Conservation (phyloP, 2,888 invertebrate genomes). For the Tineola bisselliella region DNA sequence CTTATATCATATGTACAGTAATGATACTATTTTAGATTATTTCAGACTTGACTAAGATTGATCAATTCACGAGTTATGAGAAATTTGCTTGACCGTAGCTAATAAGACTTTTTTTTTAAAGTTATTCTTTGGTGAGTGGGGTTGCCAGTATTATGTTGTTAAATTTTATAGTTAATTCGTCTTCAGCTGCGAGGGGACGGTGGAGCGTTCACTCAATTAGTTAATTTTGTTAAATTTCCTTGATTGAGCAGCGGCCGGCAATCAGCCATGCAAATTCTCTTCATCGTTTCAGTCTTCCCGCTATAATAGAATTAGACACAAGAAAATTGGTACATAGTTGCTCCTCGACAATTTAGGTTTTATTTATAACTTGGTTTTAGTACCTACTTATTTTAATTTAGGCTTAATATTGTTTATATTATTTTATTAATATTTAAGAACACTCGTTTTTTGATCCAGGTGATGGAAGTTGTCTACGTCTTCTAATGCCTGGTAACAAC, state of each 20-base stretch:
- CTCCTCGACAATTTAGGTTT: background rate
- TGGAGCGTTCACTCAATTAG: constrained; percentile 62
- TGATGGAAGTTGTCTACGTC: no score
- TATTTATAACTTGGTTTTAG: background rate
- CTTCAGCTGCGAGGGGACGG: constrained; percentile 22
- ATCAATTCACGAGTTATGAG: no score
- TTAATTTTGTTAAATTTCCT: constrained; percentile 67
- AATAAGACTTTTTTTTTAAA: no score
- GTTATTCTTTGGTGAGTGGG: background rate
- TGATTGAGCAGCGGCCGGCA: constrained; percentile 66
- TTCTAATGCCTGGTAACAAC: no score
- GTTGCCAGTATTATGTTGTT: background rate
- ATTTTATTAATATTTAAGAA: no score
- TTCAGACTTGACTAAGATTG: no score
- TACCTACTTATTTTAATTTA: no score
- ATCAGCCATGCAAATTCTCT: constrained; percentile 64
- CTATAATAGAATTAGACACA: constrained; percentile 26
- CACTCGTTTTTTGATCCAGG: no score
- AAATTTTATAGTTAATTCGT: constrained; percentile 1
- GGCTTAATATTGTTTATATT: background rate
- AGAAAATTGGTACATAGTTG: background rate
- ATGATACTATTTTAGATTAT: no score
- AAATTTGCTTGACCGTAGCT: no score
- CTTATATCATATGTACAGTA: no score
- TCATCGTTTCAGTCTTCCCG: constrained; percentile 22